These are phyloP conservation scores for Aleiodes leptofemur DNA, from an alignment of 2,888 invertebrate species.

Conservation along the genomic window DNA sequence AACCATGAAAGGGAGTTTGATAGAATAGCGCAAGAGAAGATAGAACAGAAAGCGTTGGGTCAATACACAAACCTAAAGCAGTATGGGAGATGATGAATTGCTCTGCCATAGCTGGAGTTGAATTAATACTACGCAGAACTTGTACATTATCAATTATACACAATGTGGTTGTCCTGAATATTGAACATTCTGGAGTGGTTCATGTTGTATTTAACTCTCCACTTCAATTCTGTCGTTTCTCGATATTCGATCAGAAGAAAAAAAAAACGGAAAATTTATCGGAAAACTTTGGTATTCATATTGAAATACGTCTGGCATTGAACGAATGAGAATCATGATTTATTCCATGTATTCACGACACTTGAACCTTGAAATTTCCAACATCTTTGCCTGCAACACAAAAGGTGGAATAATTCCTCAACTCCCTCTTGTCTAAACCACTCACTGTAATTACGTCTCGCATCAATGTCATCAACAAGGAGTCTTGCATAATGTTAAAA, in stretches of 20 bases:
- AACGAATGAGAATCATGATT: too few relatives aligned
- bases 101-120: constrained; percentile 3
- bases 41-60: constrained; percentile 47
- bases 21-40: constrained; percentile 45
- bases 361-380: not conserved
- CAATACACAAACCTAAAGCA: constrained; percentile 37
- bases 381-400: not conserved
- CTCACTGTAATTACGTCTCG: constrained; percentile 49
- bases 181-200: constrained; percentile 6
- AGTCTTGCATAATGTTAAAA: constrained; percentile 1
- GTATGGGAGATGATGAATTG: constrained; percentile 30
- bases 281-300: too few relatives aligned
- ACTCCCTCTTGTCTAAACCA: constrained; percentile 9
- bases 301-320: too few relatives aligned
- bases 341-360: too few relatives aligned
- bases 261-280: too few relatives aligned
- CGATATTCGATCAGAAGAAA: too few relatives aligned
- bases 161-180: constrained; percentile 1
- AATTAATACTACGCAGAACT: constrained; percentile 21
- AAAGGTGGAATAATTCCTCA: not conserved
- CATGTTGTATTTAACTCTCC: too few relatives aligned
- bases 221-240: too few relatives aligned
- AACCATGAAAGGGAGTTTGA: constrained; percentile 44
- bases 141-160: constrained; percentile 34
- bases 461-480: constrained; percentile 3